Evolutionary conservation across 2,113 vertebrate species (phyloP).

Genomic region (Lampris incognitus): DNA sequence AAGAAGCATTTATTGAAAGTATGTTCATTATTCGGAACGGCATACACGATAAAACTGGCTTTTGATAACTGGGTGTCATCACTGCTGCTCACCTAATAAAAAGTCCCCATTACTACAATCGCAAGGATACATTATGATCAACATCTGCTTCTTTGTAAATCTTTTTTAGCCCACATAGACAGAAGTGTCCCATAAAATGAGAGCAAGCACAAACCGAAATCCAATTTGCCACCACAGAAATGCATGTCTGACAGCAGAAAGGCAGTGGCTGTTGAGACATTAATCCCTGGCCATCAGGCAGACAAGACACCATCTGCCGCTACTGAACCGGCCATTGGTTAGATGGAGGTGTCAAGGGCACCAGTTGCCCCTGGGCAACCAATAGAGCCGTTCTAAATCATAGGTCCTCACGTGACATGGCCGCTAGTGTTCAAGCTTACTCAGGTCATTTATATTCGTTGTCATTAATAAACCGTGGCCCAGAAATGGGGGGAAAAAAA

Average conservation of each 20-base stretch:
- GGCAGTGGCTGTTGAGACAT: constrained; percentile 66
- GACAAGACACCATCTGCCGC: constrained; percentile 84
- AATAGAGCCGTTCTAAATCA: constrained; percentile 50
- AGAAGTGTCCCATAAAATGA: constrained; percentile 38
- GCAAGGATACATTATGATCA: not conserved
- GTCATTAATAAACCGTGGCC: constrained; percentile 30
- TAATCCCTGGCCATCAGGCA: constrained; percentile 77
- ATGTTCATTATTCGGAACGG: too few species aligned
- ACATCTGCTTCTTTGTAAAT: not conserved
- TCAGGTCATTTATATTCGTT: constrained; percentile 34
- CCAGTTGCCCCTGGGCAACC: constrained; percentile 54
- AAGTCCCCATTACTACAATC: not conserved
- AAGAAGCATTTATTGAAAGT: too few species aligned
- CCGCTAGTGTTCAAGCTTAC: constrained; percentile 47
- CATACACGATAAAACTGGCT: too few species aligned
- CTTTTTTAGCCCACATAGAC: not conserved
- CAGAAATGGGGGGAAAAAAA: constrained; percentile 24
- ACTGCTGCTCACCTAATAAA: not conserved
- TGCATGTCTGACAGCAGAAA: constrained; percentile 60
- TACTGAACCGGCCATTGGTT: constrained; percentile 70
- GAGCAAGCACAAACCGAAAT: constrained; percentile 36
- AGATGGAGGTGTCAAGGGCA: constrained; percentile 73
- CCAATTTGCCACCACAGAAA: constrained; percentile 44
- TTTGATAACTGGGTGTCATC: not conserved
- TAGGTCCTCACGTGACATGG: constrained; percentile 52